phyloP scores from a whole-genome alignment of 2,888 invertebrate genomes.

The Troglohyphantes excavatus region DNA sequence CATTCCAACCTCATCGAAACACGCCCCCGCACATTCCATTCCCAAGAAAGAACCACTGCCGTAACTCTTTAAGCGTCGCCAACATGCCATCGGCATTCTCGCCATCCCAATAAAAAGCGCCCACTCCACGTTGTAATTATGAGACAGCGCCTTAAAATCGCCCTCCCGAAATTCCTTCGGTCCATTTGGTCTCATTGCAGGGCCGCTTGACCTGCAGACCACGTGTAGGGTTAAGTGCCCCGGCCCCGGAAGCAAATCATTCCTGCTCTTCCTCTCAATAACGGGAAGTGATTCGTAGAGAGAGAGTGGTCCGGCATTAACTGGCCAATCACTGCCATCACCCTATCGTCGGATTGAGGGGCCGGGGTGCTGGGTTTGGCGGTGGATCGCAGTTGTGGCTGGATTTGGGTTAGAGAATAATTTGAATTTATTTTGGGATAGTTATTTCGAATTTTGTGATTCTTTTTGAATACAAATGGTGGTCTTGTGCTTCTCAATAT shows the following conservation, averaged over 20 bases:
- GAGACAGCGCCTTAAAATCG: constrained; percentile 35
- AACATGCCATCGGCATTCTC: constrained; percentile 6
- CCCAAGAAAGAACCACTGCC: background rate
- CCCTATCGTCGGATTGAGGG: constrained; percentile 68
- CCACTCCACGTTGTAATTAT: constrained; percentile 15
- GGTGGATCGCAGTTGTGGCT: background rate
- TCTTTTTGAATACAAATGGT: too few relatives aligned
- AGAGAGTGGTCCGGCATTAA: constrained; percentile 63
- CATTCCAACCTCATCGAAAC: too few relatives aligned
- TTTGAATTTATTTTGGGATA: too few relatives aligned
- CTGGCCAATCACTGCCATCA: constrained; percentile 78
- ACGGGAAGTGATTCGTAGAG: constrained; percentile 74
- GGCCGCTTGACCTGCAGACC: constrained; percentile 73
- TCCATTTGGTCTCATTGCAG: constrained; percentile 43
- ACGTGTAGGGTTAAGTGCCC: constrained; percentile 77
- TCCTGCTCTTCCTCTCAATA: constrained; percentile 63
- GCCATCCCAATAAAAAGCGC: background rate
- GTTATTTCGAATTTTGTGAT: too few relatives aligned
- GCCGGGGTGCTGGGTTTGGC: constrained; percentile 35
- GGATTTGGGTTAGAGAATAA: background rate
- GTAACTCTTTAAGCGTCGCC: constrained; percentile 1
- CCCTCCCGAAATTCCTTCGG: background rate
- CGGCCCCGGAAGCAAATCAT: constrained; percentile 57
- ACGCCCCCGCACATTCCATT: too few relatives aligned
- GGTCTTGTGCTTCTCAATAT: too few relatives aligned